phyloP scores from a whole-genome alignment of 2,113 vertebrate species.

The Porphyrio hochstetteri region DNA sequence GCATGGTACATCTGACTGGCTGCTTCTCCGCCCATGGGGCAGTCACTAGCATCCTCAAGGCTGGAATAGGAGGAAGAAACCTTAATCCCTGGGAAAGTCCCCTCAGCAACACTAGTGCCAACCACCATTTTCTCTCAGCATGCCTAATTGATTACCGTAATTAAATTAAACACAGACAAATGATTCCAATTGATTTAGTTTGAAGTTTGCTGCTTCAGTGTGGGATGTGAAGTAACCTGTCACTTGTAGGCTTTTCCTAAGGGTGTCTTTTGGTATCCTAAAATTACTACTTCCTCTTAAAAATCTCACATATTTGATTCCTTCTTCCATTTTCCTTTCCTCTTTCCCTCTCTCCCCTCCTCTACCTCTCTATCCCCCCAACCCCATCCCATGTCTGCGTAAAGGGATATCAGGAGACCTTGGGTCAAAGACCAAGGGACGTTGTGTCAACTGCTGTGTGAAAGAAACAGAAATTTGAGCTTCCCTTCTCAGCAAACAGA shows the following conservation, averaged over 20 bases:
- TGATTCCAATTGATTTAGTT: background rate
- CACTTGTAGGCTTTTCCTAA: background rate
- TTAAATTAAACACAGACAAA: background rate
- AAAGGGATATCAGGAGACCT: background rate
- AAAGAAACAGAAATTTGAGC: background rate
- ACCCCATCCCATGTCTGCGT: background rate
- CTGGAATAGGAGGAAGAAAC: background rate
- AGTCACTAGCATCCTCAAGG: background rate
- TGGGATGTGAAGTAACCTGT: background rate
- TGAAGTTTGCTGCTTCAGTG: background rate
- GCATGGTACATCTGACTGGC: background rate
- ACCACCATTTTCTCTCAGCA: background rate
- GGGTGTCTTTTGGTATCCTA: background rate
- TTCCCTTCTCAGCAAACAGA: background rate
- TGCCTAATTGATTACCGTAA: background rate
- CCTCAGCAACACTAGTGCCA: background rate
- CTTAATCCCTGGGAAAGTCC: background rate
- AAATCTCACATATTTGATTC: background rate
- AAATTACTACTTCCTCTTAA: background rate
- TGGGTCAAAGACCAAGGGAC: background rate
- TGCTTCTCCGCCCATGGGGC: background rate
- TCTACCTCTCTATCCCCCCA: accelerated
- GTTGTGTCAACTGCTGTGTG: background rate
- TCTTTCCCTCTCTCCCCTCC: too few relatives aligned
- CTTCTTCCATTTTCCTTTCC: background rate